Evolutionary conservation across 1,140 invertebrate genomes (phyloP).

Genomic region (Drosophila sproati): DNA sequence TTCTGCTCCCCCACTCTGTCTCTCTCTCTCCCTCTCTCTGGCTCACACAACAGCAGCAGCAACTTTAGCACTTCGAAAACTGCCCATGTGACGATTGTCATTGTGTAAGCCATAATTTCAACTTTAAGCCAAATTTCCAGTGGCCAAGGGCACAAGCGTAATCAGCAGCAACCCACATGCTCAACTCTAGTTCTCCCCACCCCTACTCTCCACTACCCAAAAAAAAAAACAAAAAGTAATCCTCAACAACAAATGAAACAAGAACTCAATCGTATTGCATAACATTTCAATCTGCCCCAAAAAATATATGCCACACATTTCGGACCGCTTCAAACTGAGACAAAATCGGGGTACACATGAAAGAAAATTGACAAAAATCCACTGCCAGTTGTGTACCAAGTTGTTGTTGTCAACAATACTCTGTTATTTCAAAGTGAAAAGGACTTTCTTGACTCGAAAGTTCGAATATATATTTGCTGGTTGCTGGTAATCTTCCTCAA

Average conservation of each 20-base stretch:
- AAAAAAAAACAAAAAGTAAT: slow-evolving; percentile 4
- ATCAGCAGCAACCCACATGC: slow-evolving; percentile 22
- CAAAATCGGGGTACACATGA: neutral
- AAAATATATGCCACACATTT: slow-evolving; percentile 34
- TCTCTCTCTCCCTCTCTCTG: too few species aligned
- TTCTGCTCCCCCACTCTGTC: neutral
- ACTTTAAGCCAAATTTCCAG: slow-evolving; percentile 52
- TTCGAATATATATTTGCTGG: too few species aligned
- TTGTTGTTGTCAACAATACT: neutral
- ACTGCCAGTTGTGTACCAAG: slow-evolving; percentile 28
- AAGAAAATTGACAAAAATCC: slow-evolving; percentile 21
- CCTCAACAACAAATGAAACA: neutral
- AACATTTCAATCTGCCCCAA: slow-evolving; percentile 33
- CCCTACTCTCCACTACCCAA: neutral
- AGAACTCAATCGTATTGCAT: slow-evolving; percentile 26
- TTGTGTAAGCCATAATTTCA: slow-evolving; percentile 72
- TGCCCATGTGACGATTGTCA: slow-evolving; percentile 73
- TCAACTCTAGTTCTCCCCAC: too few species aligned
- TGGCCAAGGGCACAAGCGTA: slow-evolving; percentile 29
- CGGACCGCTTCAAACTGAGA: slow-evolving; percentile 15
- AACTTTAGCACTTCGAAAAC: slow-evolving; percentile 1
- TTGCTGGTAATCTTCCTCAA: too few species aligned
- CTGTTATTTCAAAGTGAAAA: too few species aligned
- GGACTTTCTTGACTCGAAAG: too few species aligned
- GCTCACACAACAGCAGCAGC: neutral